These are phyloP conservation scores for Leptodirus hochenwartii DNA, from an alignment of 2,888 invertebrate genomes.

Conservation along the genomic window DNA sequence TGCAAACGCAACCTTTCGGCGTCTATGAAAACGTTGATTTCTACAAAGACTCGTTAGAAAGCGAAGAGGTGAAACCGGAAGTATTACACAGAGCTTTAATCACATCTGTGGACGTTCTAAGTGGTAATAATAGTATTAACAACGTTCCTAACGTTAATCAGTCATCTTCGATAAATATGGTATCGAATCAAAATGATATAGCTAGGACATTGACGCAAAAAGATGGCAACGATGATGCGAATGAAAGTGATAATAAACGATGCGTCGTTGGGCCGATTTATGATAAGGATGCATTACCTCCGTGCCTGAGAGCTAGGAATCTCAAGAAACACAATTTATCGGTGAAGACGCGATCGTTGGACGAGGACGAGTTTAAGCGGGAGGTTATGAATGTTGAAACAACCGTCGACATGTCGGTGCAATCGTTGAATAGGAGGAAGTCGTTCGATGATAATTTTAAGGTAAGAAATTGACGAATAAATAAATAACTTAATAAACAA, in stretches of 20 bases:
- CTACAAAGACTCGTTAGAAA: constrained; percentile 10
- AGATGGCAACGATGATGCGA: too few species aligned
- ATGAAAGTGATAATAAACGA: too few species aligned
- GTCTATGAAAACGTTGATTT: constrained; percentile 11
- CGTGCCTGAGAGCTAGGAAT: constrained; percentile 40
- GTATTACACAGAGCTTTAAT: not conserved
- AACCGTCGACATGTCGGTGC: too few species aligned
- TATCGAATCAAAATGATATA: too few species aligned
- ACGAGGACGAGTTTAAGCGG: constrained; percentile 49
- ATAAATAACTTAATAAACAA: too few species aligned
- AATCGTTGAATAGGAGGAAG: constrained; percentile 33
- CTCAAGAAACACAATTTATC: constrained; percentile 43
- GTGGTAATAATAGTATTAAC: constrained; percentile 9
- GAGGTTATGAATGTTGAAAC: constrained; percentile 21
- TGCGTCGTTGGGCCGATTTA: too few species aligned
- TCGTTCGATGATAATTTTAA: constrained; percentile 32
- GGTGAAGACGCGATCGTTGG: constrained; percentile 49
- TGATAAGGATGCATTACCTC: constrained; percentile 30
- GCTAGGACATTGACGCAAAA: too few species aligned
- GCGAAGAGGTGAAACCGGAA: constrained; percentile 3
- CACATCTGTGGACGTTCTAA: not conserved
- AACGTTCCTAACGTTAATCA: too few species aligned
- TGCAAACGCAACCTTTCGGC: not conserved
- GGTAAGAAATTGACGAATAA: too few species aligned
- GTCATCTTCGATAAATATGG: too few species aligned